Percentiles rank a stretch among this genome's conserved stretches.
Evolutionary conservation across 2,888 invertebrate genomes (phyloP).

Genomic region (Eretmocerus hayati): DNA sequence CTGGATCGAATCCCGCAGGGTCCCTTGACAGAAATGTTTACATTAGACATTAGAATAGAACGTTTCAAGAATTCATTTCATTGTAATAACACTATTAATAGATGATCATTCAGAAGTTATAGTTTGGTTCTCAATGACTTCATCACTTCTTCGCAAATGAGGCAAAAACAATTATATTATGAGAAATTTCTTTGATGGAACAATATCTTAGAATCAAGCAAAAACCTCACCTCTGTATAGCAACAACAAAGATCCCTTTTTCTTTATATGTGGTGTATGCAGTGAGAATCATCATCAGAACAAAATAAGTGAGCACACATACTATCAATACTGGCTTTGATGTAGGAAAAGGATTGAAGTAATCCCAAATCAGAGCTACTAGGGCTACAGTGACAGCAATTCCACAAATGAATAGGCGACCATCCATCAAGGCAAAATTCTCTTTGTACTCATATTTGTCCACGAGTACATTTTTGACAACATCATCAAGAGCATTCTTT

Average conservation of each 20-base stretch:
- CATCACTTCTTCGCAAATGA: too few species aligned
- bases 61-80: too few species aligned
- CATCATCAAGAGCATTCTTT: slow-evolving; percentile 97
- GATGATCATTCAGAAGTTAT: too few species aligned
- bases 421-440: slow-evolving; percentile 85
- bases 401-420: slow-evolving; percentile 81
- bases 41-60: background rate
- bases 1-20: slow-evolving; percentile 65
- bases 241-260: slow-evolving; percentile 95
- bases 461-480: slow-evolving; percentile 85
- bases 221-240: slow-evolving; percentile 50
- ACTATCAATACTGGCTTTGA: slow-evolving; percentile 77
- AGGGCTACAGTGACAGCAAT: slow-evolving; percentile 88
- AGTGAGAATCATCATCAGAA: slow-evolving; percentile 87
- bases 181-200: too few species aligned
- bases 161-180: too few species aligned
- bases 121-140: too few species aligned
- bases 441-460: slow-evolving; percentile 83
- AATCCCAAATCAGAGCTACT: slow-evolving; percentile 93
- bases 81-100: too few species aligned
- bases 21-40: slow-evolving; percentile 52
- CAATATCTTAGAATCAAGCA: background rate
- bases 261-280: slow-evolving; percentile 89
- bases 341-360: slow-evolving; percentile 89
- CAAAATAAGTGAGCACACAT: slow-evolving; percentile 81